A percentile compares a stretch with the other conserved stretches of the same genome.
Conservation (phyloP, 1,140 invertebrate species). For the Melitaea cinxia region DNA sequence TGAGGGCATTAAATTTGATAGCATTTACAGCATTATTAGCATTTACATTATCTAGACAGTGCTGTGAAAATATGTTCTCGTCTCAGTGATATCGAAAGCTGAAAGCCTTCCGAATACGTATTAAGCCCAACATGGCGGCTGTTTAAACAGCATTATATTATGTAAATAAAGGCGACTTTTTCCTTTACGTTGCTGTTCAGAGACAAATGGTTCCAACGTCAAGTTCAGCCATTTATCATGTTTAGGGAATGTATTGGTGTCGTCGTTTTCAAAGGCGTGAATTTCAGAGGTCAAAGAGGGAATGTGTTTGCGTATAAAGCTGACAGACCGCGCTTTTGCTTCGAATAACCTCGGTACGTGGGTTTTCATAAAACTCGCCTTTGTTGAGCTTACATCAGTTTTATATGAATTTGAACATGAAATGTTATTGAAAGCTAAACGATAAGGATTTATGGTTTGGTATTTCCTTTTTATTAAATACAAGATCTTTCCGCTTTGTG, state of each 20-base stretch:
- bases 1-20: slow-evolving; percentile 25
- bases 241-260: slow-evolving; percentile 39
- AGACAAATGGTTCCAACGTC: slow-evolving; percentile 64
- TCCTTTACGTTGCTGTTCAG: slow-evolving; percentile 36
- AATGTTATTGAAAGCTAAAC: slow-evolving; percentile 16
- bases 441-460: background rate
- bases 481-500: background rate
- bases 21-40: slow-evolving; percentile 22
- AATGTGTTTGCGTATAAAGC: slow-evolving; percentile 25
- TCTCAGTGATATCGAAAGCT: slow-evolving; percentile 11
- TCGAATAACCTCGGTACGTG: slow-evolving; percentile 19
- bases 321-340: slow-evolving; percentile 19
- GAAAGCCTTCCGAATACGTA: slow-evolving; percentile 42
- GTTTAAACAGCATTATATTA: slow-evolving; percentile 51
- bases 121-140: slow-evolving; percentile 36
- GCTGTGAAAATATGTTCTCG: slow-evolving; percentile 16
- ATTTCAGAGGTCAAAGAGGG: slow-evolving; percentile 31
- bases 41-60: slow-evolving; percentile 28
- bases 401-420: slow-evolving; percentile 23
- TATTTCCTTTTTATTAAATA: background rate
- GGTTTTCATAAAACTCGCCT: slow-evolving; percentile 23
- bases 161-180: slow-evolving; percentile 62
- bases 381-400: slow-evolving; percentile 22
- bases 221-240: slow-evolving; percentile 63
- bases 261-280: slow-evolving; percentile 24